phyloP scores from a whole-genome alignment of 2,113 vertebrate genomes.

The Fulica atra region DNA sequence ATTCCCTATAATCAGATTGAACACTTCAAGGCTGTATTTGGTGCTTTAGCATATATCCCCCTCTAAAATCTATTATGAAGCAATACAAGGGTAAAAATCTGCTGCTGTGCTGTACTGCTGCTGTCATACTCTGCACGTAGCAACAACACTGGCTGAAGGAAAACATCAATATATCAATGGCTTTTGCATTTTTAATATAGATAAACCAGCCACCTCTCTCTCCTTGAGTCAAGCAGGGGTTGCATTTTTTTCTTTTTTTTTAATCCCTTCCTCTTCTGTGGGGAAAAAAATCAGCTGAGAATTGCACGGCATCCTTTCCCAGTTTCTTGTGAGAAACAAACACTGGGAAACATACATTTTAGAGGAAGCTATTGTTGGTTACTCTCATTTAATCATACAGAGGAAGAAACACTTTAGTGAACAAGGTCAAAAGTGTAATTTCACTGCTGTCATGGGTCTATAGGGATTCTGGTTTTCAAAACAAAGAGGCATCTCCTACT shows the following conservation, averaged over 20 bases:
- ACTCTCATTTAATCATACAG: conserved; percentile 43
- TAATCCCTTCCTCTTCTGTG: background rate
- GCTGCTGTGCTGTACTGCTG: background rate
- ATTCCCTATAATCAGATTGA: background rate
- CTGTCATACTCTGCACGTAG: background rate
- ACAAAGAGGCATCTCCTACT: conserved; percentile 48
- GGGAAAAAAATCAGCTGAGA: background rate
- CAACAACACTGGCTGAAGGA: background rate
- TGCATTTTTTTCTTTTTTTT: background rate
- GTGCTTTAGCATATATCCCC: background rate
- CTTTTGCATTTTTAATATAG: conserved; percentile 21
- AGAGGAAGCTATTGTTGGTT: background rate
- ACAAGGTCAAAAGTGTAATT: conserved; percentile 55
- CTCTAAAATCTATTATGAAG: background rate
- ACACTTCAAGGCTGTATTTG: background rate
- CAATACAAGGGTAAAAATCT: background rate
- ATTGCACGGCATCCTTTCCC: background rate
- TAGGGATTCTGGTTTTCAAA: conserved; percentile 40
- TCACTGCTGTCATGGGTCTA: conserved; percentile 27
- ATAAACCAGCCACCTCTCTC: background rate
- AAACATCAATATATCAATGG: conserved; percentile 12
- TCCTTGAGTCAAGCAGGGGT: background rate
- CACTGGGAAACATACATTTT: background rate
- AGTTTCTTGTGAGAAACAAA: background rate
- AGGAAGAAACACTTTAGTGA: conserved; percentile 55